phyloP scores from a whole-genome alignment of 2,888 invertebrate genomes.

The Tromatobia lineatoria region DNA sequence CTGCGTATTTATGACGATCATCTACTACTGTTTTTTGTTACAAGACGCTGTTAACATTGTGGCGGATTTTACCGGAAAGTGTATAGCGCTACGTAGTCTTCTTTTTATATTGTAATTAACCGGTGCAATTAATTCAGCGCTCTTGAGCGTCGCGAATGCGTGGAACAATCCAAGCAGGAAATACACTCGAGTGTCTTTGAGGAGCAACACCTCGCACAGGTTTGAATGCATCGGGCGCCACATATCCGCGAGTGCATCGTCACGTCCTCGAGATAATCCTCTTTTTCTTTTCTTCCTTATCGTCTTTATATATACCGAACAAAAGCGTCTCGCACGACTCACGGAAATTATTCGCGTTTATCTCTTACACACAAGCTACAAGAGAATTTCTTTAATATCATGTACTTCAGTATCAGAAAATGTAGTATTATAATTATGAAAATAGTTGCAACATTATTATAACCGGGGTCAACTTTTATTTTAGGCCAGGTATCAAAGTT shows the following conservation, averaged over 20 bases:
- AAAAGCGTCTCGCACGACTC: conserved; percentile 34
- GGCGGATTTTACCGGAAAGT: conserved; percentile 6
- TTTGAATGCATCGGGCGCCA: conserved; percentile 37
- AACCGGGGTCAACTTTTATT: too few relatives aligned
- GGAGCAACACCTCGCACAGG: not conserved
- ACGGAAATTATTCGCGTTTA: conserved; percentile 26
- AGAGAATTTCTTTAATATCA: not conserved
- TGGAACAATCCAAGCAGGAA: conserved; percentile 60
- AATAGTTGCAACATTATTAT: too few relatives aligned
- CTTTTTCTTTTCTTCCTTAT: conserved; percentile 23
- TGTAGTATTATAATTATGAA: too few relatives aligned
- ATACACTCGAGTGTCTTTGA: conserved; percentile 51
- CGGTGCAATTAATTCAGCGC: conserved; percentile 61
- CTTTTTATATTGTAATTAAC: conserved; percentile 59
- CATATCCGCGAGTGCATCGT: conserved; percentile 55
- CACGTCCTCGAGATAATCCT: conserved; percentile 58
- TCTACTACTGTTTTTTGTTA: conserved; percentile 25
- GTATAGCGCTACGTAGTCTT: conserved; percentile 5
- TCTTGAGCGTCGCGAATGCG: conserved; percentile 60
- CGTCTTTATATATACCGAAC: conserved; percentile 6
- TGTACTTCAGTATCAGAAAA: not conserved
- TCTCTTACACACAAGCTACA: too few relatives aligned
- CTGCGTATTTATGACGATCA: conserved; percentile 22
- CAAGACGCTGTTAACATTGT: not conserved
- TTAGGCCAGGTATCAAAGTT: too few relatives aligned